Conservation (phyloP, 2,113 vertebrate genomes). For the Neodontobutis hainanensis region DNA sequence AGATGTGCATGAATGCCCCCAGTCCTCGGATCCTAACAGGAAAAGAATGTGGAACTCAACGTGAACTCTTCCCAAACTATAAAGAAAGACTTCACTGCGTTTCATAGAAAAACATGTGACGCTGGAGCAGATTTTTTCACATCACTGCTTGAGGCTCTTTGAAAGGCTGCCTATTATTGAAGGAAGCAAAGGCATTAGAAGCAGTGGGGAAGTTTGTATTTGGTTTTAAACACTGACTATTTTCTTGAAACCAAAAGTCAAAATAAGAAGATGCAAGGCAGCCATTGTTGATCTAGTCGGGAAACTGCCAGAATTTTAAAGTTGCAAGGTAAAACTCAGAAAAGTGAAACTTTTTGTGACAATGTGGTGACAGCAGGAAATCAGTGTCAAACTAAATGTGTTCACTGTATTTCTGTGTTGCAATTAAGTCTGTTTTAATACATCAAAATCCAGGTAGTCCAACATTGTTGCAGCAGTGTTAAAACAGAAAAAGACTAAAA, state of each 20-base stretch:
- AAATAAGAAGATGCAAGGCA: not conserved
- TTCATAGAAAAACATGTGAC: not conserved
- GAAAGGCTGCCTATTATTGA: constrained; percentile 5
- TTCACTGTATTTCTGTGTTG: too few species aligned
- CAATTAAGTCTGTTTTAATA: too few species aligned
- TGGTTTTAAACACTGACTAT: constrained; percentile 4
- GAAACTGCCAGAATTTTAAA: not conserved
- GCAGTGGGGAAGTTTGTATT: not conserved
- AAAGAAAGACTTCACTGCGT: constrained; percentile 15
- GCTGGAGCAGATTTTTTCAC: not conserved
- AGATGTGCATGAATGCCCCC: not conserved
- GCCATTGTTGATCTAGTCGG: not conserved
- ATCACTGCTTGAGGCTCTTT: not conserved
- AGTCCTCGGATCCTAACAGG: constrained; percentile 25
- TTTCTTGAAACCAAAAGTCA: constrained; percentile 1
- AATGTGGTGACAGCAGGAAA: not conserved
- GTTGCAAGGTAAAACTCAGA: not conserved
- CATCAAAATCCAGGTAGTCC: too few species aligned
- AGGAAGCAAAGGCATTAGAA: not conserved
- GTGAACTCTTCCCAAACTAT: constrained; percentile 32
- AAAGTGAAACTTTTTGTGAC: not conserved
- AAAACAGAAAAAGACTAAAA: too few species aligned
- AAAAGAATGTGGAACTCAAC: constrained; percentile 34
- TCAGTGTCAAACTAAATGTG: too few species aligned
- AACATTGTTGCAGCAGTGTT: too few species aligned